Conservation (phyloP, 2,113 vertebrate species). For the Solenodon paradoxus region DNA sequence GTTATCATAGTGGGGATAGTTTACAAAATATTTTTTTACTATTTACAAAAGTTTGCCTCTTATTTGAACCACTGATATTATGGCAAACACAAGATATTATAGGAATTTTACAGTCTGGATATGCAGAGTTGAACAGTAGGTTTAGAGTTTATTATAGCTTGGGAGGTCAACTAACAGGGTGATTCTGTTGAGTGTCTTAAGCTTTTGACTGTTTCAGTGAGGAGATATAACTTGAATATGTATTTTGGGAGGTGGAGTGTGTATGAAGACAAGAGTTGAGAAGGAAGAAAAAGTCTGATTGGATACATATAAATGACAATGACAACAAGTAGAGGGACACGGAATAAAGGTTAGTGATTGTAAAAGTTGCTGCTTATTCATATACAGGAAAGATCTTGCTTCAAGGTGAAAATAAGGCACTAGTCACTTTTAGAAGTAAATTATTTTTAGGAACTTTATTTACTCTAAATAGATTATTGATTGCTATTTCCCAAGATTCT, state of each 20-base stretch:
- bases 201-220: background rate
- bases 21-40: background rate
- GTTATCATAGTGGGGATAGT: background rate
- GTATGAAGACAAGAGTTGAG: background rate
- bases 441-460: background rate
- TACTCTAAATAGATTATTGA: background rate
- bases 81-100: background rate
- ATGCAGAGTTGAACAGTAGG: background rate
- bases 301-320: too few species aligned
- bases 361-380: background rate
- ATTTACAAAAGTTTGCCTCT: background rate
- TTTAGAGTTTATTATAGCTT: accelerated
- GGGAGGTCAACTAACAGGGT: background rate
- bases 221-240: too few species aligned
- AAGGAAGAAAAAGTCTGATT: too few species aligned
- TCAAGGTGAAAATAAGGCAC: background rate
- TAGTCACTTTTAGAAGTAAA: background rate
- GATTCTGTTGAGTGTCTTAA: background rate
- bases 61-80: background rate
- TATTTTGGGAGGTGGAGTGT: too few species aligned
- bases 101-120: background rate
- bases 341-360: background rate
- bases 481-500: background rate
- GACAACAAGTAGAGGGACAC: background rate
- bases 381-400: background rate